Conservation (phyloP, 2,888 invertebrate species). For the Acleris holmiana region DNA sequence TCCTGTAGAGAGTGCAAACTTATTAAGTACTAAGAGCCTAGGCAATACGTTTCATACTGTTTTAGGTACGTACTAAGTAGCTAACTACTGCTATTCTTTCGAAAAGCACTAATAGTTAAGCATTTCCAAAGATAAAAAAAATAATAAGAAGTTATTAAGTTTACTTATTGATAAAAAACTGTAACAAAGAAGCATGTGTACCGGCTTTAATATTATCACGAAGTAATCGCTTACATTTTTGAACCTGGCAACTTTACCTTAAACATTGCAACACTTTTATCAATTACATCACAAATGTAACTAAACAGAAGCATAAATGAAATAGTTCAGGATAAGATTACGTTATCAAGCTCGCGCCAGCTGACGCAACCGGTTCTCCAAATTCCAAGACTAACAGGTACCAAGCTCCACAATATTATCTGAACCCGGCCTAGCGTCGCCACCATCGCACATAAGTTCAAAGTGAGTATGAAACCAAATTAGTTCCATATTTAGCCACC, state of each 20-base stretch:
- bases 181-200: too few relatives aligned
- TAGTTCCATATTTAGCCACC: constrained; percentile 3
- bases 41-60: too few relatives aligned
- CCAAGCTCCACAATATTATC: constrained; percentile 7
- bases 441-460: neutral
- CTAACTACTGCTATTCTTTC: too few relatives aligned
- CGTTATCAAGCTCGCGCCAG: constrained; percentile 63
- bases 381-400: constrained; percentile 73
- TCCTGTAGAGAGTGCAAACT: too few relatives aligned
- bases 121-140: too few relatives aligned
- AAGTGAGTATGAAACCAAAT: neutral
- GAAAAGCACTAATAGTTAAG: too few relatives aligned
- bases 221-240: neutral
- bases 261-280: constrained; percentile 19
- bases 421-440: neutral
- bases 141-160: too few relatives aligned
- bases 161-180: too few relatives aligned
- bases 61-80: too few relatives aligned
- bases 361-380: constrained; percentile 75
- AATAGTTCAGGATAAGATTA: constrained; percentile 48
- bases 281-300: constrained; percentile 19
- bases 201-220: too few relatives aligned
- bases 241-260: neutral
- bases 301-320: constrained; percentile 21
- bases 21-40: too few relatives aligned